Conservation (phyloP, 2,888 invertebrate species). For the Tinea semifulvella region DNA sequence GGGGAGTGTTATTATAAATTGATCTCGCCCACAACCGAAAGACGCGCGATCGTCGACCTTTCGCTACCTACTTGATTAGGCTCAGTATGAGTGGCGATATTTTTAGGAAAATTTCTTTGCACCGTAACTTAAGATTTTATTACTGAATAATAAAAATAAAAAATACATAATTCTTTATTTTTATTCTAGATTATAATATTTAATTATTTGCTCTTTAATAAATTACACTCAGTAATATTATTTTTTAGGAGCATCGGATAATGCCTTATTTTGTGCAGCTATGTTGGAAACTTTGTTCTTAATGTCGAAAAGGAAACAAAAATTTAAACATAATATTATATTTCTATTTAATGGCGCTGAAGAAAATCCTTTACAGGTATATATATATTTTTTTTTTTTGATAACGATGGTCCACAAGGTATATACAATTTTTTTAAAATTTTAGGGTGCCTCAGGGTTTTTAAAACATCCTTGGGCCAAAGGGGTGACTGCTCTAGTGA, state of each 20-base stretch:
- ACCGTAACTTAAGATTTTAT: too few species aligned
- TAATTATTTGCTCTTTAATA: too few species aligned
- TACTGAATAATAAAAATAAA: too few species aligned
- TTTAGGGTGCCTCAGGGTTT: constrained; percentile 69
- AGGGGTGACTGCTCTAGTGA: constrained; percentile 77
- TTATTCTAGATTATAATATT: too few species aligned
- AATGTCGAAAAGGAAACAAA: constrained; percentile 61
- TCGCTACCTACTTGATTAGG: too few species aligned
- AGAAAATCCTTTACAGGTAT: constrained; percentile 60
- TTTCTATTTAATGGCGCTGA: constrained; percentile 86
- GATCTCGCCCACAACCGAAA: too few species aligned
- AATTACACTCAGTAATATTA: neutral
- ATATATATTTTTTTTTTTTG: neutral
- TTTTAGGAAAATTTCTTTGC: too few species aligned
- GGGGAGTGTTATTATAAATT: too few species aligned
- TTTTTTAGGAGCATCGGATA: constrained; percentile 75
- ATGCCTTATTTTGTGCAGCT: constrained; percentile 81
- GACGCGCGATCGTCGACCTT: too few species aligned
- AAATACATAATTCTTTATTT: too few species aligned
- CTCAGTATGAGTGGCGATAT: too few species aligned
- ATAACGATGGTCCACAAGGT: neutral
- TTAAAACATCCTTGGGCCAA: constrained; percentile 78
- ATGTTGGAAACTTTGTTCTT: constrained; percentile 79
- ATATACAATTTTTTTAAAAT: neutral
- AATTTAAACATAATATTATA: constrained; percentile 68